Percentiles rank a stretch among this genome's conserved stretches.
Conservation (phyloP, 2,113 vertebrate species). For the Coturnix japonica region DNA sequence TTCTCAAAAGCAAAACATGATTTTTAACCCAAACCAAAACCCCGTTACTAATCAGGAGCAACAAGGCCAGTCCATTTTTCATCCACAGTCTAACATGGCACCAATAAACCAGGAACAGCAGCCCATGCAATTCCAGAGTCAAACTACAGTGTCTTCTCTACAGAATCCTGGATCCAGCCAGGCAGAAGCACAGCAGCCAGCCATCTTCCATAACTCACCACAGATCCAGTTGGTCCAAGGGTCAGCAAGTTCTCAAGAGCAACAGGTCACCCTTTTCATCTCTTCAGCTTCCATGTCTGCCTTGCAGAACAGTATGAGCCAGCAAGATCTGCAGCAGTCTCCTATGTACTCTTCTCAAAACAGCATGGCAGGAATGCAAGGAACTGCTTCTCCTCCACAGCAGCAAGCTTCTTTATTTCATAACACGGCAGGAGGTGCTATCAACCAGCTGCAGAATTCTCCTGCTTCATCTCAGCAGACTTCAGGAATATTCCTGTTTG, state of each 20-base stretch:
- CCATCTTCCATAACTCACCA: slow-evolving; percentile 91
- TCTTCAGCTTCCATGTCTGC: slow-evolving; percentile 90
- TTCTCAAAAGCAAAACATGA: slow-evolving; percentile 85
- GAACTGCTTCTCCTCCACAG: slow-evolving; percentile 86
- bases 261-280: slow-evolving; percentile 91
- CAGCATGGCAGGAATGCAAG: slow-evolving; percentile 86
- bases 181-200: slow-evolving; percentile 82
- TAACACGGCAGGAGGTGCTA: slow-evolving; percentile 82
- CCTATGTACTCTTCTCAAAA: slow-evolving; percentile 89
- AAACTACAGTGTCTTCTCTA: slow-evolving; percentile 83
- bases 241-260: slow-evolving; percentile 83
- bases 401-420: slow-evolving; percentile 90
- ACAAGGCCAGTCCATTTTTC: slow-evolving; percentile 87
- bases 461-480: slow-evolving; percentile 87
- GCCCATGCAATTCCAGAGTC: slow-evolving; percentile 94
- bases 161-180: slow-evolving; percentile 81
- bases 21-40: slow-evolving; percentile 79
- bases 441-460: slow-evolving; percentile 86
- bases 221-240: slow-evolving; percentile 91
- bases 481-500: slow-evolving; percentile 93
- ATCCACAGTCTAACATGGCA: slow-evolving; percentile 86
- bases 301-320: slow-evolving; percentile 86
- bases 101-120: slow-evolving; percentile 87
- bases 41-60: slow-evolving; percentile 85
- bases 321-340: slow-evolving; percentile 89